A percentile compares a stretch with the other conserved stretches of the same genome.
phyloP scores from a whole-genome alignment of 2,888 invertebrate species.

The Schizotus pectinicornis region DNA sequence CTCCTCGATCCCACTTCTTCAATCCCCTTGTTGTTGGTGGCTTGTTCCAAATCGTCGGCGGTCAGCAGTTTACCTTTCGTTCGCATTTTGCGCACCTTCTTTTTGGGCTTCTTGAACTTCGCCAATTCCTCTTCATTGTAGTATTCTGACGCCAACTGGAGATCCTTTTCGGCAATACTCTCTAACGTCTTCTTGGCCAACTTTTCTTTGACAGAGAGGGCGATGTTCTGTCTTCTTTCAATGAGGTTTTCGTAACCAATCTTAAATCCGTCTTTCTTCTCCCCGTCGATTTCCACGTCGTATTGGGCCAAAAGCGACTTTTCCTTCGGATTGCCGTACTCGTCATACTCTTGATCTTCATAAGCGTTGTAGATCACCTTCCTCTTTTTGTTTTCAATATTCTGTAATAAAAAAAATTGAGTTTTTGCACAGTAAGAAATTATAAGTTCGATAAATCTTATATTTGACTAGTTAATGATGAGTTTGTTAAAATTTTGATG shows the following conservation, averaged over 20 bases:
- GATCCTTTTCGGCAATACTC: constrained; percentile 71
- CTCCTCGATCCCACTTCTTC: constrained; percentile 47
- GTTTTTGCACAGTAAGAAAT: background rate
- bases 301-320: constrained; percentile 86
- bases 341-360: constrained; percentile 79
- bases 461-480: no score
- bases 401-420: constrained; percentile 60
- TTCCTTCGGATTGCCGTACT: constrained; percentile 68
- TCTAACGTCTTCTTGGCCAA: constrained; percentile 74
- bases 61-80: constrained; percentile 67
- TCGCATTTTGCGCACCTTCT: constrained; percentile 74
- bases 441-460: no score
- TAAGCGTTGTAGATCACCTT: constrained; percentile 87
- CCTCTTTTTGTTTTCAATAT: constrained; percentile 81
- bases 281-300: constrained; percentile 89
- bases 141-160: constrained; percentile 85
- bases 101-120: constrained; percentile 89
- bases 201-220: constrained; percentile 64
- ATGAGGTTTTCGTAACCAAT: constrained; percentile 72
- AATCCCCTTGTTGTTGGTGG: constrained; percentile 42
- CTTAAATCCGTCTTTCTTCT: constrained; percentile 72
- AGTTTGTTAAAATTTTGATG: background rate
- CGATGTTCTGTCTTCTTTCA: constrained; percentile 62
- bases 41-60: constrained; percentile 71
- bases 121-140: constrained; percentile 83